Evolutionary conservation across 2,888 invertebrate species (phyloP).

Genomic region (Patella pellucida): DNA sequence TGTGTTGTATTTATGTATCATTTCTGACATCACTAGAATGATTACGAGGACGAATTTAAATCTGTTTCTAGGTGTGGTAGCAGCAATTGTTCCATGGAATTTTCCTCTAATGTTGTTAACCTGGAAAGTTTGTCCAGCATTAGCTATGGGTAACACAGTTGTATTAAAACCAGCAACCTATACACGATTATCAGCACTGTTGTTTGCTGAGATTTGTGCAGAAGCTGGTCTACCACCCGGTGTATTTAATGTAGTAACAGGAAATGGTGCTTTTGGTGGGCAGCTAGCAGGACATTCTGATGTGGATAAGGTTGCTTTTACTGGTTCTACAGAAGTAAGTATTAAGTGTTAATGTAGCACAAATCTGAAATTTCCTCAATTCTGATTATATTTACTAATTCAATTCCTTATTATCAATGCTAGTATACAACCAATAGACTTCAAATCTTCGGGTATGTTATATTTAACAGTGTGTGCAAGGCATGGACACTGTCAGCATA

Average conservation of each 20-base stretch:
- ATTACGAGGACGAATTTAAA: too few species aligned
- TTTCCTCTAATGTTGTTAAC: constrained; percentile 73
- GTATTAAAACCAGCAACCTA: constrained; percentile 72
- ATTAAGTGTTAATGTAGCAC: not conserved
- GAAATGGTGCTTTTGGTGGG: constrained; percentile 65
- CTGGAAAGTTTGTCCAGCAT: constrained; percentile 72
- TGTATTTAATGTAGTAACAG: constrained; percentile 72
- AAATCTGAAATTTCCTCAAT: not conserved
- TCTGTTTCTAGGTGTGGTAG: constrained; percentile 69
- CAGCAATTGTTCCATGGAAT: constrained; percentile 72
- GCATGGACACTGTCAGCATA: too few species aligned
- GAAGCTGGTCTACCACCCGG: constrained; percentile 74
- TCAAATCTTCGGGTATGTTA: too few species aligned
- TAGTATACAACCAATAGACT: too few species aligned
- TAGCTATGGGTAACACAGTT: constrained; percentile 74
- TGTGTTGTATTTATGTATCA: too few species aligned
- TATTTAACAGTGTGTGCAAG: not conserved
- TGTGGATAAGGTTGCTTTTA: constrained; percentile 71
- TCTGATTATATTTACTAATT: too few species aligned
- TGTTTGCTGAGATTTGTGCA: constrained; percentile 73
- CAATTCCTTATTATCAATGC: too few species aligned
- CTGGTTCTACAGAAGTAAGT: constrained; percentile 69
- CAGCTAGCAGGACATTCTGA: constrained; percentile 64
- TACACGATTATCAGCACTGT: constrained; percentile 70
- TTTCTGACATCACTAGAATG: too few species aligned